phyloP scores from a whole-genome alignment of 2,888 invertebrate species.

The Dioctria rufipes region DNA sequence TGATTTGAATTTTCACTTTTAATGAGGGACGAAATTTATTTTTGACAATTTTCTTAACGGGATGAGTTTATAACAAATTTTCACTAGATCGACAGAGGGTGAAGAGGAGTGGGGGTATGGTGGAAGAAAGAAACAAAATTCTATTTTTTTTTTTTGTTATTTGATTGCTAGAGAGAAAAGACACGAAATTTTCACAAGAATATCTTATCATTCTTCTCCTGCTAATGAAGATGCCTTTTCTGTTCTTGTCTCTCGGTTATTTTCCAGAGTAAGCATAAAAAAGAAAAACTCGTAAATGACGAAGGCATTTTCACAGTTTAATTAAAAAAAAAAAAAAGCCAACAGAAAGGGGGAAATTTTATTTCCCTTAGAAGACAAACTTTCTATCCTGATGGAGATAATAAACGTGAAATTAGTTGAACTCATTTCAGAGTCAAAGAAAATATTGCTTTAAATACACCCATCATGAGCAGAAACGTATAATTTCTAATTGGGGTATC shows the following conservation, averaged over 20 bases:
- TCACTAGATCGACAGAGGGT: not conserved
- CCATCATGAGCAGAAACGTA: too few relatives aligned
- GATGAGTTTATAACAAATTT: slow-evolving; percentile 35
- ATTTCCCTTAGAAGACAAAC: not conserved
- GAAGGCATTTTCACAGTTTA: slow-evolving; percentile 19
- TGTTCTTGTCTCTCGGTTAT: not conserved
- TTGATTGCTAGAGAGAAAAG: slow-evolving; percentile 5
- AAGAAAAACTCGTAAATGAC: slow-evolving; percentile 16
- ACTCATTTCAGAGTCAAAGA: too few relatives aligned
- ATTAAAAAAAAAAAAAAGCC: slow-evolving; percentile 25
- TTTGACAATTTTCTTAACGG: slow-evolving; percentile 30
- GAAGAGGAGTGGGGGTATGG: too few relatives aligned
- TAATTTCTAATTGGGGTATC: too few relatives aligned
- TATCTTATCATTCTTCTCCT: slow-evolving; percentile 10
- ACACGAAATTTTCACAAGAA: not conserved
- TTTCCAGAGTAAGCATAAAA: not conserved
- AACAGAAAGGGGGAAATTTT: slow-evolving; percentile 23
- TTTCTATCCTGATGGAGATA: slow-evolving; percentile 5
- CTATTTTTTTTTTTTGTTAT: not conserved
- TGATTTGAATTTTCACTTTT: slow-evolving; percentile 6
- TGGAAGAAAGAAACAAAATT: too few relatives aligned
- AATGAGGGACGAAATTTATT: slow-evolving; percentile 47
- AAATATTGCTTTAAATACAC: too few relatives aligned
- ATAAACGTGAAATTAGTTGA: too few relatives aligned
- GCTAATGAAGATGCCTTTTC: not conserved